Conservation (phyloP, 2,888 invertebrate genomes). For the Stegana nigrithorax region DNA sequence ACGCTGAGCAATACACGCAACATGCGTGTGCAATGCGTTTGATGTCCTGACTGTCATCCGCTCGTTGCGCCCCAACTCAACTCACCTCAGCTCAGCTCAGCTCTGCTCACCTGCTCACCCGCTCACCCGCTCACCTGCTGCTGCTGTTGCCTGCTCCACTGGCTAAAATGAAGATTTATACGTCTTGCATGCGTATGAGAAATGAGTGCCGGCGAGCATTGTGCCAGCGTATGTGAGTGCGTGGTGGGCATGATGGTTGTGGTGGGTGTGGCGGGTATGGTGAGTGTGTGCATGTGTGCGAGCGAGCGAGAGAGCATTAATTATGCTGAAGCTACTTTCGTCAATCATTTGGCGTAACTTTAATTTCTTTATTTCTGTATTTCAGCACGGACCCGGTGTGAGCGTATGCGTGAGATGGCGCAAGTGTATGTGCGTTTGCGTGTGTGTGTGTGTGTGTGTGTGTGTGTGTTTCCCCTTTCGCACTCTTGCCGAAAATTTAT, state of each 20-base stretch:
- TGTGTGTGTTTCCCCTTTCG: background rate
- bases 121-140: slow-evolving; percentile 12
- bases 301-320: no score
- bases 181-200: slow-evolving; percentile 38
- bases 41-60: slow-evolving; percentile 11
- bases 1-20: slow-evolving; percentile 45
- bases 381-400: no score
- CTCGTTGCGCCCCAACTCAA: no score
- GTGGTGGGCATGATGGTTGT: background rate
- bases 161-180: slow-evolving; percentile 60
- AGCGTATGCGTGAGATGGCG: no score
- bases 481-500: slow-evolving; percentile 50
- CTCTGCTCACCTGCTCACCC: no score
- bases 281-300: no score
- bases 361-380: slow-evolving; percentile 56
- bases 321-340: slow-evolving; percentile 42
- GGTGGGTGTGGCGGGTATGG: background rate
- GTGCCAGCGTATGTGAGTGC: background rate
- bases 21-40: slow-evolving; percentile 17
- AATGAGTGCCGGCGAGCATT: no score
- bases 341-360: slow-evolving; percentile 54
- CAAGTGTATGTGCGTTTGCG: no score
- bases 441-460: background rate
- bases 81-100: no score
- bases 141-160: slow-evolving; percentile 30